These are phyloP conservation scores for Chrysochloris asiatica DNA, from an alignment of 2,113 vertebrate genomes.

Conservation along the genomic window DNA sequence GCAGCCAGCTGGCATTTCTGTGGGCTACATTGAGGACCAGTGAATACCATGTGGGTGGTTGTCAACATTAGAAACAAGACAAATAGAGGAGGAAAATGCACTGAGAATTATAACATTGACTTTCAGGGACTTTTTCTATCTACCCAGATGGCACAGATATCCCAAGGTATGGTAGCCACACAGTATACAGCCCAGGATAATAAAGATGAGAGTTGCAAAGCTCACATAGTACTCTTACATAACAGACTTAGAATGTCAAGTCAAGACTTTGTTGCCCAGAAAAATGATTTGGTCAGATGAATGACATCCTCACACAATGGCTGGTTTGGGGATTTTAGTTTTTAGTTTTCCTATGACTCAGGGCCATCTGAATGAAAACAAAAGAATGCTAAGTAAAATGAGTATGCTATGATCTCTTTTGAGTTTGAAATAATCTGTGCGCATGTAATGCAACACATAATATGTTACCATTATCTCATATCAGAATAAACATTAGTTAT, in stretches of 20 bases:
- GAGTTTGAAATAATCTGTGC: not conserved
- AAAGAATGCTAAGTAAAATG: not conserved
- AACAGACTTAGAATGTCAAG: not conserved
- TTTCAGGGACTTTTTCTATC: slow-evolving; percentile 57
- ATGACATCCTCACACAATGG: not conserved
- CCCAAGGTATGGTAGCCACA: slow-evolving; percentile 15
- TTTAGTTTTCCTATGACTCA: not conserved
- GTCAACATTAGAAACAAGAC: slow-evolving; percentile 70
- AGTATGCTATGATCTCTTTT: not conserved
- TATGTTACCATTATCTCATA: not conserved
- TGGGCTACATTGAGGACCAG: slow-evolving; percentile 47
- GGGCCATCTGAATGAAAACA: not conserved
- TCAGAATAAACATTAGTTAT: not conserved
- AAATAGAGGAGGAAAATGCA: slow-evolving; percentile 47
- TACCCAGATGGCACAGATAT: slow-evolving; percentile 52
- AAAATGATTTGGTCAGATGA: not conserved
- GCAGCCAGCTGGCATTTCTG: slow-evolving; percentile 31
- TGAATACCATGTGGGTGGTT: slow-evolving; percentile 46
- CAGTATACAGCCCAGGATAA: not conserved
- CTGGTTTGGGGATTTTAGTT: not conserved
- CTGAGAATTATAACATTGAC: slow-evolving; percentile 42
- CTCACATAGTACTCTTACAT: not conserved
- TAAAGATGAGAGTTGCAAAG: slow-evolving; percentile 4
- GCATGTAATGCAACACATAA: not conserved
- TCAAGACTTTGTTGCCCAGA: not conserved